Evolutionary conservation across 2,888 invertebrate genomes (phyloP), one percentile per base, ranked within the genome.

Genomic region (Caenorhabditis sp.): DNA sequence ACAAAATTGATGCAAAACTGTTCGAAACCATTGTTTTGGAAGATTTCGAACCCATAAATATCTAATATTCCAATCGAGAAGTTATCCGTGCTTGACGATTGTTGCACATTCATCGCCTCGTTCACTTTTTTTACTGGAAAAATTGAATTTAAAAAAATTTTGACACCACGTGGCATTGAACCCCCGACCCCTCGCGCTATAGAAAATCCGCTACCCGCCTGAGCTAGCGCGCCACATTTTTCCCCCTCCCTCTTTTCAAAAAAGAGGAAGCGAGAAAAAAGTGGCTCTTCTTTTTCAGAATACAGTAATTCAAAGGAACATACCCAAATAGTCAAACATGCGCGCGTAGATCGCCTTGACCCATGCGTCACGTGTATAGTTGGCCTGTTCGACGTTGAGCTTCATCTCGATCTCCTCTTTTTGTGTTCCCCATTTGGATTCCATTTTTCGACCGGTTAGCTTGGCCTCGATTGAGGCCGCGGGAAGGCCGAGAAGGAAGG

Each of bases 31-130:
- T 92, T 92, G 82, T 90, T 90, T 55, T 91, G 90, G 84, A 92
- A 92, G 69, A 92, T 92, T 87, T 92, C 92, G 86, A 92, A 92
- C 1, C 92, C 92, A 83, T 92, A 92, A 81, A 92, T 92, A 83
- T 92, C 92, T 71, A 92, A 88, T 83, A 92, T 92, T 58, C 92
- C 92, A 31, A 91, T 89, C 73, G 91, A 91, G 27, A 86, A 75
- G 14, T 74, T 66, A 23, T 69, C 69, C 0, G 66, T 58, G 4
- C 55, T 50, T 8, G 69, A 63, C 51, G 66, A 62, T 23, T 23
- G 6, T 12, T 65, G 49, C 31, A 84, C 71, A 70, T 89, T 90
- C 91, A 92, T 91, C 1, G 92, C 92, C 59, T 88, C 87, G 87
- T 92, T 92, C 12, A 92, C 90, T 76, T 90, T 89, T 31, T 69